Percentiles rank a stretch among this genome's conserved stretches.
Evolutionary conservation across 1,140 invertebrate species (phyloP).

Genomic region (Ganaspis sp.): DNA sequence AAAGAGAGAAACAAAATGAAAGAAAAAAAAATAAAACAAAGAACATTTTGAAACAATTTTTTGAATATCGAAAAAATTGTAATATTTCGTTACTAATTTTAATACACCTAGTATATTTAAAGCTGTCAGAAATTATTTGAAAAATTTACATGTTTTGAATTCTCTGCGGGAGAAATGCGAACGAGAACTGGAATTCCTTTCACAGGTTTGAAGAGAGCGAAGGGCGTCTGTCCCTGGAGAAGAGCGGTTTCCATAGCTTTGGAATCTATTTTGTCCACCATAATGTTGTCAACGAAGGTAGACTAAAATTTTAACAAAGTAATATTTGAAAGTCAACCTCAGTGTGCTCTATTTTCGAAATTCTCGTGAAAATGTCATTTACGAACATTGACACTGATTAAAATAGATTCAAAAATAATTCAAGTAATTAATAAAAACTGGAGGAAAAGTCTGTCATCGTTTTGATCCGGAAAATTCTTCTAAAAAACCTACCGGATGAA

Average conservation of each 20-base stretch:
- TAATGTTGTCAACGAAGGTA: conserved; percentile 66
- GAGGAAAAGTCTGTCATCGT: neutral
- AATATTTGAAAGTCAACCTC: neutral
- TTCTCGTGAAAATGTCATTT: neutral
- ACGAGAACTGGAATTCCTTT: conserved; percentile 80
- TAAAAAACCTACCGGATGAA: conserved; percentile 46
- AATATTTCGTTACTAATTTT: neutral
- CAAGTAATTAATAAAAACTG: neutral
- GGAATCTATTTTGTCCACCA: conserved; percentile 79
- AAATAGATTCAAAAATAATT: neutral
- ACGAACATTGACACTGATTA: no score
- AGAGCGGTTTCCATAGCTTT: conserved; percentile 78
- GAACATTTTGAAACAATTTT: conserved; percentile 33
- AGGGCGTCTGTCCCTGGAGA: conserved; percentile 76
- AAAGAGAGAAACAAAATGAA: no score
- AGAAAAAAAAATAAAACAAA: no score
- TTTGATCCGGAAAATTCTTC: neutral
- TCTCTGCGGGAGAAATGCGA: conserved; percentile 76
- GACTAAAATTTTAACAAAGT: conserved; percentile 37
- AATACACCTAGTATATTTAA: neutral
- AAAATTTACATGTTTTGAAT: conserved; percentile 75
- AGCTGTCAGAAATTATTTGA: conserved; percentile 33
- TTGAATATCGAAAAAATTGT: neutral
- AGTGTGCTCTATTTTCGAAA: neutral
- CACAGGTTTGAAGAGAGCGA: conserved; percentile 78